These are phyloP conservation scores for Mungos mungo DNA, from an alignment of 2,113 vertebrate species.

Conservation along the genomic window DNA sequence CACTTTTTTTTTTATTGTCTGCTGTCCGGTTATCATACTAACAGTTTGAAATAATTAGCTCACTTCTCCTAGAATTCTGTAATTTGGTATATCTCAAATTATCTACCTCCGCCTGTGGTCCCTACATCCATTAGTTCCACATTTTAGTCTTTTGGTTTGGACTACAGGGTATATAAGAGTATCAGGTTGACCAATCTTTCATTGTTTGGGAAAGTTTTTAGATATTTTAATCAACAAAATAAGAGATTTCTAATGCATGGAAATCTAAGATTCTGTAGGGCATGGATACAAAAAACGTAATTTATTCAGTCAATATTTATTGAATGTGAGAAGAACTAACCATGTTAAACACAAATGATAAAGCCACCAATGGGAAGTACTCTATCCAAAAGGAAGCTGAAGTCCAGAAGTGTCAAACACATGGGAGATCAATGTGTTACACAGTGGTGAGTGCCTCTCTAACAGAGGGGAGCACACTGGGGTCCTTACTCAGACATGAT, in stretches of 20 bases:
- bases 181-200: not conserved
- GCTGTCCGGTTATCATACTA: not conserved
- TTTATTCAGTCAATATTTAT: not conserved
- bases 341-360: not conserved
- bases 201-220: not conserved
- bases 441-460: rapidly evolving
- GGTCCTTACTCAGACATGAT: not conserved
- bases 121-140: not conserved
- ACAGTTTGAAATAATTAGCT: conserved; percentile 9
- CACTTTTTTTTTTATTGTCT: not conserved
- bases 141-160: not conserved
- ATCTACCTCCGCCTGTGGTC: not conserved
- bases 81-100: not conserved
- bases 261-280: not conserved
- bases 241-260: not conserved
- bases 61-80: not conserved
- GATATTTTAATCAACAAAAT: not conserved
- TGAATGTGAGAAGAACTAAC: not conserved
- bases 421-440: not conserved
- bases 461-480: rapidly evolving
- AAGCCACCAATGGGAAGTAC: not conserved
- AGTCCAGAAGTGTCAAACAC: not conserved
- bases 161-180: not conserved
- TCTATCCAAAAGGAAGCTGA: not conserved
- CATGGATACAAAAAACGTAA: not conserved